A percentile compares a stretch with the other conserved stretches of the same genome.
These are phyloP conservation scores for Euura lappo DNA, from an alignment of 1,140 invertebrate species.

Conservation along the genomic window DNA sequence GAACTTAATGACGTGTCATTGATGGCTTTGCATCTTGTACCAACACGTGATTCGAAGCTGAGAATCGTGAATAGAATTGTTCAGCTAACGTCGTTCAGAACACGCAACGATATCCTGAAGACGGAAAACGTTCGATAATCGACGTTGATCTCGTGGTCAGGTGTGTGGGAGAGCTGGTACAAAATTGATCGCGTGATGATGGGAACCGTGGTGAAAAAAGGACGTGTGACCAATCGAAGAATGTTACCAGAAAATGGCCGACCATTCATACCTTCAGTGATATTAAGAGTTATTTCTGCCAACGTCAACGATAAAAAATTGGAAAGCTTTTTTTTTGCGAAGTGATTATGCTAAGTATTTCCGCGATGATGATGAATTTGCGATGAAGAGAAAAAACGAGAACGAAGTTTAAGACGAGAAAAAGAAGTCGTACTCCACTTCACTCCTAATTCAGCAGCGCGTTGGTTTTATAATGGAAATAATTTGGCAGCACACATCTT, in stretches of 20 bases:
- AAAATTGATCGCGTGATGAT: neutral
- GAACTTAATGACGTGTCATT: constrained; percentile 5
- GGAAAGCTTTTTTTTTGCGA: too few species aligned
- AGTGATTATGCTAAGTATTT: too few species aligned
- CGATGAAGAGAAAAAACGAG: too few species aligned
- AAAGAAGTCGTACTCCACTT: too few species aligned
- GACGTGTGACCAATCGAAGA: neutral
- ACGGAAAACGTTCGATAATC: neutral
- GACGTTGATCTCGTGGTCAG: neutral
- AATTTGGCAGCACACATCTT: too few species aligned
- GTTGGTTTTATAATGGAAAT: neutral
- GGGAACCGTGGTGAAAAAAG: neutral
- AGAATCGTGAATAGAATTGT: too few species aligned
- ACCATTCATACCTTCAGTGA: neutral
- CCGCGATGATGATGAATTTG: too few species aligned
- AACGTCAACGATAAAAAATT: too few species aligned
- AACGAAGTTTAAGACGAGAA: too few species aligned
- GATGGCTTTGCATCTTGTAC: neutral
- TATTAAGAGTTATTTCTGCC: neutral
- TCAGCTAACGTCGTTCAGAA: neutral
- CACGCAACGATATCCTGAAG: neutral
- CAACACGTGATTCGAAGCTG: neutral
- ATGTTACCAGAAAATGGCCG: neutral
- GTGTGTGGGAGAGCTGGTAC: neutral
- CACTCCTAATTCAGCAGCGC: too few species aligned